Conservation (phyloP, 2,797 vertebrate species). For the Lemur catta region DNA sequence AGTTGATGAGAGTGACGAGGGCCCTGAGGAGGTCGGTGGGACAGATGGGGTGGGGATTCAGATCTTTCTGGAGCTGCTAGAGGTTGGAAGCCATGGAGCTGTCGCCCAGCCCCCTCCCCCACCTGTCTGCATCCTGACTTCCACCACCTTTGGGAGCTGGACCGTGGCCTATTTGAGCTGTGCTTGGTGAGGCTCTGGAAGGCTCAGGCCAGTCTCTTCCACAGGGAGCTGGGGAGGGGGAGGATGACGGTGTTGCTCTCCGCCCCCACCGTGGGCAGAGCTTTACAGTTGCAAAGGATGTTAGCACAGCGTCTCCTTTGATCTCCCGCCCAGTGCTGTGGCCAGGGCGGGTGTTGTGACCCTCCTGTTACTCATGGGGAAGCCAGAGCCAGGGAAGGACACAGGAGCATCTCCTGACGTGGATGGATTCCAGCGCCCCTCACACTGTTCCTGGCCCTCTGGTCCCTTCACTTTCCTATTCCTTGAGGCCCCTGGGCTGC, state of each 20-base stretch:
- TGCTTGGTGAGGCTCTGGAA: neutral
- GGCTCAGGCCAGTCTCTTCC: neutral
- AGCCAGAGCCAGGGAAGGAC: neutral
- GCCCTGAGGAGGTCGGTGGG: neutral
- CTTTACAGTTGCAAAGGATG: neutral
- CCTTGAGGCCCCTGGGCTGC: neutral
- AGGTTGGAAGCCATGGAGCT: neutral
- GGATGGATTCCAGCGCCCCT: neutral
- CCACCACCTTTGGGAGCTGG: neutral
- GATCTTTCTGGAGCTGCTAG: neutral
- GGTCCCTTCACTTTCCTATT: neutral
- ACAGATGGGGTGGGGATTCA: too few species aligned
- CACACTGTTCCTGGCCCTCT: neutral
- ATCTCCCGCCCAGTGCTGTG: neutral
- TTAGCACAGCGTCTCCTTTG: neutral
- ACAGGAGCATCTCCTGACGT: neutral
- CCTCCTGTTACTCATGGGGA: neutral
- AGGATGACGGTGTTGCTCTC: fast-evolving
- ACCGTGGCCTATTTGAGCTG: neutral
- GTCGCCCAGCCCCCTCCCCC: neutral
- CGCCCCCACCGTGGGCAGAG: neutral
- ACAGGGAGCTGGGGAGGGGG: neutral
- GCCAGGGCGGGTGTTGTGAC: neutral
- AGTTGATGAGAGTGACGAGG: too few species aligned
- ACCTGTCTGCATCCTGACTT: fast-evolving